A percentile compares a stretch with the other conserved stretches of the same genome.
Evolutionary conservation across 2,113 vertebrate genomes (phyloP).

Genomic region (Falcunculus frontatus): DNA sequence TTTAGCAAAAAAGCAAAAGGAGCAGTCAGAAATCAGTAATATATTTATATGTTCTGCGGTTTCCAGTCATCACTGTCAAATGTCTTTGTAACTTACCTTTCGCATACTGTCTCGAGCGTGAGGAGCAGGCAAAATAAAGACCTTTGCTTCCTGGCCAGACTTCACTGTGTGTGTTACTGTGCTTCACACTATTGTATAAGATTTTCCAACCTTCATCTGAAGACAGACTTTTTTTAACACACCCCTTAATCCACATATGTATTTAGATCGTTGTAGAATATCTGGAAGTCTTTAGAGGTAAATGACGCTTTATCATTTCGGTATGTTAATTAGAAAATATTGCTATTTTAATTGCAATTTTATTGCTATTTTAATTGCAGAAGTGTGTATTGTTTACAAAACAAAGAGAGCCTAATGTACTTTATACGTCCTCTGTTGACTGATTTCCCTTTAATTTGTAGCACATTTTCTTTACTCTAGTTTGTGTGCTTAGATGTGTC

Average conservation of each 20-base stretch:
- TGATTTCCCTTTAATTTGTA: conserved; percentile 25
- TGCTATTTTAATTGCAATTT: neutral
- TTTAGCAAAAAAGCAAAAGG: neutral
- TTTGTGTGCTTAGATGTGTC: conserved; percentile 48
- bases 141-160: neutral
- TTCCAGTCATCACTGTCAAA: neutral
- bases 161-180: neutral
- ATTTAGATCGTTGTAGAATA: neutral
- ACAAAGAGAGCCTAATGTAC: neutral
- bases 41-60: neutral
- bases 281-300: neutral
- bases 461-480: conserved; percentile 38
- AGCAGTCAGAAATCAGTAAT: neutral
- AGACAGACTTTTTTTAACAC: neutral
- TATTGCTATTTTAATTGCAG: neutral
- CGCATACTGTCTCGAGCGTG: neutral
- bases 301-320: neutral
- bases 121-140: neutral
- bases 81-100: neutral
- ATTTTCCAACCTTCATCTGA: neutral
- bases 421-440: neutral
- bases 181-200: neutral
- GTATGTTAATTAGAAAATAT: neutral
- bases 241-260: neutral
- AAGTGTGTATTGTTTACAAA: neutral